phyloP scores from a whole-genome alignment of 2,797 vertebrate genomes.

The Neosilurus mollespiculum region DNA sequence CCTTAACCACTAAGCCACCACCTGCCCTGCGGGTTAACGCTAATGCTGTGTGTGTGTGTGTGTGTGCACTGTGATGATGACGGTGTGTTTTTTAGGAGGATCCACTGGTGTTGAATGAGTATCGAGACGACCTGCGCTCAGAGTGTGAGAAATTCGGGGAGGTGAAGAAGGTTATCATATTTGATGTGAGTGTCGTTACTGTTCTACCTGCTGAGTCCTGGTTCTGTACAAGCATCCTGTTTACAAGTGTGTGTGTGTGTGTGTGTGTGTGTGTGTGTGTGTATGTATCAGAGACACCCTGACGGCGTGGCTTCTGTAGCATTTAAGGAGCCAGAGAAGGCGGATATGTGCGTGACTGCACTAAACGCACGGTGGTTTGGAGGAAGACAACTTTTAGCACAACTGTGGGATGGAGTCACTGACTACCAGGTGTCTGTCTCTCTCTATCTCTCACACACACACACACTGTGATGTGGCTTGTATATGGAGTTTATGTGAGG shows the following conservation, averaged over 20 bases:
- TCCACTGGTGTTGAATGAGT: slow-evolving; percentile 92
- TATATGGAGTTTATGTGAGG: neutral
- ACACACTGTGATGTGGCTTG: neutral
- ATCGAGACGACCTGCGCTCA: slow-evolving; percentile 88
- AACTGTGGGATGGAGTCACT: slow-evolving; percentile 87
- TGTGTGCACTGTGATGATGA: neutral
- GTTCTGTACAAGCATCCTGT: neutral
- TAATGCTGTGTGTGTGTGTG: neutral
- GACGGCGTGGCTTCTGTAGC: slow-evolving; percentile 91
- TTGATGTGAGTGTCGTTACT: slow-evolving; percentile 83
- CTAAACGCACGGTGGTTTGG: slow-evolving; percentile 96
- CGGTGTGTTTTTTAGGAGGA: slow-evolving; percentile 78
- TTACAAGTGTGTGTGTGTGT: slow-evolving; percentile 22
- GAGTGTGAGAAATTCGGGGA: slow-evolving; percentile 97
- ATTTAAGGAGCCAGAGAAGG: slow-evolving; percentile 87
- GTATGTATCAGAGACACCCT: slow-evolving; percentile 82
- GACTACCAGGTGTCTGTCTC: slow-evolving; percentile 87
- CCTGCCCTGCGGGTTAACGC: neutral
- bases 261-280: slow-evolving; percentile 27
- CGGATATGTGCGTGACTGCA: slow-evolving; percentile 80
- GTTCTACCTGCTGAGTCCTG: neutral
- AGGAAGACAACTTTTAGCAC: slow-evolving; percentile 84
- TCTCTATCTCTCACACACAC: neutral
- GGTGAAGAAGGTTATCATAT: slow-evolving; percentile 94
- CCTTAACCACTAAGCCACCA: no score